Evolutionary conservation across 2,888 invertebrate species (phyloP), one percentile per base, ranked within the genome.

Genomic region (Watsonalla cultraria): DNA sequence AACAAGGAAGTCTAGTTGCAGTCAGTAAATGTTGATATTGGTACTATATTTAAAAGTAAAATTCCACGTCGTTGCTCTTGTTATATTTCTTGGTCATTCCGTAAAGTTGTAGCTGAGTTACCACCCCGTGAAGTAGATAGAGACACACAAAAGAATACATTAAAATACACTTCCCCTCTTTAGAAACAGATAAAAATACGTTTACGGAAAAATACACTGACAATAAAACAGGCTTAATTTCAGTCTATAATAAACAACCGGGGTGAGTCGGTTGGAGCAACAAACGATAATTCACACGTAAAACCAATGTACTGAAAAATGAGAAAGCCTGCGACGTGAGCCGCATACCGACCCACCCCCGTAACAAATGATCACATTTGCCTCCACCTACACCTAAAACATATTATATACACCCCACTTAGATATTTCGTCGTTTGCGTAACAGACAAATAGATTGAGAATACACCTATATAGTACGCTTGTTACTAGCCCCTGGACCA

Each of bases 221-320:
- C 48, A 4, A 49, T 37, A 49, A 49, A 11, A 13, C 9, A 14
- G 49, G n/a, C 37, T 49, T 49, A 49, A 49, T 49, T 49, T 37
- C 47, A 47, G 48, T 11, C 42, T 45, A 55, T 53, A 55, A 68
- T 69, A 75, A 76, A 74, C 73, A 75, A 78, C 78, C 72, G 62
- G 66, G 65, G 62, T 64, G 62, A 67, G 65, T 64, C 71, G 72
- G 71, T 69, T 72, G 72, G 77, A 71, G 77, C 74, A 79, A 78
- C 79, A 83, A 81, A 86, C 88, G 86, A 88, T 89, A 88, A 87
- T 86, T 90, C 85, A 87, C 87, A 88, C 85, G 87, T 86, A 87
- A 87, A 88, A 86, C 84, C 90, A 90, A 90, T 90, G 90, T 89
- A 89, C 85, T 90, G 90, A 89, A 90, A 90, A 90, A 90, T 90